Conservation (phyloP, 2,888 invertebrate species). For the Doris montereyensis region DNA sequence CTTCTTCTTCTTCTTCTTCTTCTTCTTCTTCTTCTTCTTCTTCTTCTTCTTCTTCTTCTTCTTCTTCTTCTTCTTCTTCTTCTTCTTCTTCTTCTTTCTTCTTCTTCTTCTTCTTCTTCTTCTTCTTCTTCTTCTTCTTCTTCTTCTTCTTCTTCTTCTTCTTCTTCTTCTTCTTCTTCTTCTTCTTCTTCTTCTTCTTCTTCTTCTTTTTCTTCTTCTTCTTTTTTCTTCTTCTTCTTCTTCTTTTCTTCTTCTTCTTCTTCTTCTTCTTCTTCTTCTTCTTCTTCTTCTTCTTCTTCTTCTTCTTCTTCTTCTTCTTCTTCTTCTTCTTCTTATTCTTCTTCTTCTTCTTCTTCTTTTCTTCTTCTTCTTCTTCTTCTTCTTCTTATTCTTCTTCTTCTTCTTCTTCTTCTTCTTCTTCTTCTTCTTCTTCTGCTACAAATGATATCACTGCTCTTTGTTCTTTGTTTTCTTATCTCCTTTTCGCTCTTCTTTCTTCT, state of each 20-base stretch:
- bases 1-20: slow-evolving; percentile 23
- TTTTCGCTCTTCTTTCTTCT: no score
- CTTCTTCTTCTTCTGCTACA: no score
- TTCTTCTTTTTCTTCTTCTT: neutral
- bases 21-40: slow-evolving; percentile 21
- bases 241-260: slow-evolving; percentile 24
- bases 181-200: neutral
- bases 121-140: no score
- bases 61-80: neutral
- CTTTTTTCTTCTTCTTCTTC: neutral
- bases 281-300: slow-evolving; percentile 18
- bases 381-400: no score
- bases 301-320: slow-evolving; percentile 3
- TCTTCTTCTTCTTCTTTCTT: slow-evolving; percentile 2
- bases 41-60: slow-evolving; percentile 12
- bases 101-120: no score
- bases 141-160: no score
- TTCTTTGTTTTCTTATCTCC: no score
- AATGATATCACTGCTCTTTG: no score
- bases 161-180: no score
- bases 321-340: no score
- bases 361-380: slow-evolving; percentile 23
- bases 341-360: slow-evolving; percentile 17
- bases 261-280: slow-evolving; percentile 23
- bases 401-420: no score